phyloP scores from a whole-genome alignment of 2,888 invertebrate genomes.

The Stegana nigrithorax region DNA sequence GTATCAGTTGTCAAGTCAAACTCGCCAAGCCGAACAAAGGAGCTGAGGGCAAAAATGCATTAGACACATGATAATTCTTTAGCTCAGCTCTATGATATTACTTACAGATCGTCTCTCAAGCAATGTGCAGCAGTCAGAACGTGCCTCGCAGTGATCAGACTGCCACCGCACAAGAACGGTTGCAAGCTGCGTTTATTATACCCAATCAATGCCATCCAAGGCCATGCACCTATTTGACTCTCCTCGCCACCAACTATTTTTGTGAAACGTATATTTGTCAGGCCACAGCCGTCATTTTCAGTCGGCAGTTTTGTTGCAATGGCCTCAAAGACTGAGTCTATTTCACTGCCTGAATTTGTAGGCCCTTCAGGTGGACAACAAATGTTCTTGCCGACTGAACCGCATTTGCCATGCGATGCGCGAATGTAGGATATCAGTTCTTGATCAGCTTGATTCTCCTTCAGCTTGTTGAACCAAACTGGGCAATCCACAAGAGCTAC shows the following conservation, averaged over 20 bases:
- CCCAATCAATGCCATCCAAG: constrained; percentile 81
- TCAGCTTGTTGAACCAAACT: constrained; percentile 33
- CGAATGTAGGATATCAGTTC: no score
- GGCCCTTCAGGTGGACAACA: constrained; percentile 46
- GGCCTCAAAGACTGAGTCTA: not conserved
- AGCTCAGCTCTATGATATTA: no score
- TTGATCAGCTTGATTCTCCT: constrained; percentile 41
- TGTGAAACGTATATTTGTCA: constrained; percentile 69
- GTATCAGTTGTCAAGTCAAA: constrained; percentile 74
- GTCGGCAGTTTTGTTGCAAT: constrained; percentile 31
- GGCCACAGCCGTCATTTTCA: constrained; percentile 73
- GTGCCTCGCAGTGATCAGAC: constrained; percentile 67
- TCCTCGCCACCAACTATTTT: constrained; percentile 79
- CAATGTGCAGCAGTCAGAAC: constrained; percentile 73
- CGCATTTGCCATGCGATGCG: constrained; percentile 43
- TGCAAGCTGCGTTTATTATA: constrained; percentile 70
- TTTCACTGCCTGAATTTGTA: not conserved
- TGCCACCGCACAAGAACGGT: constrained; percentile 69
- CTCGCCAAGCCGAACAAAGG: constrained; percentile 80
- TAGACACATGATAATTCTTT: no score
- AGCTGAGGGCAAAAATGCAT: no score
- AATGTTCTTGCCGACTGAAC: constrained; percentile 37
- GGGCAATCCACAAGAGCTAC: constrained; percentile 46
- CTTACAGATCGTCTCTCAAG: constrained; percentile 53
- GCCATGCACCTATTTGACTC: constrained; percentile 77